Evolutionary conservation across 2,797 vertebrate species (phyloP), one percentile per base, ranked within the genome.

Genomic region (Coracias cyanogaster): DNA sequence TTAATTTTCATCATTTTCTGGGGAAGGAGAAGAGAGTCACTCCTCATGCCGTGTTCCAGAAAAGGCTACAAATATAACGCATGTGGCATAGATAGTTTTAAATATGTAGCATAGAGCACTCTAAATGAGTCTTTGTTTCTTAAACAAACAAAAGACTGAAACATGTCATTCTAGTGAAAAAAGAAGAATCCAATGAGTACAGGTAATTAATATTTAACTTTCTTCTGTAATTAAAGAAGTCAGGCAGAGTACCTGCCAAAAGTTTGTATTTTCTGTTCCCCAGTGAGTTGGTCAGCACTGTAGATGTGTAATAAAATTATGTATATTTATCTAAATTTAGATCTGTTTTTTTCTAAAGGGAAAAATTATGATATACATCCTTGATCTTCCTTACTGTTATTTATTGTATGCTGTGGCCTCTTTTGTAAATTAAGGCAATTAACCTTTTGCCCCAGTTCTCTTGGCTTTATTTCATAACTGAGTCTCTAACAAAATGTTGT

Each of bases 401-500:
- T 86, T 92, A 94, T 95, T 94, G 26, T 74, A 49, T 94, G 46
- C 77, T 86, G 45, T 96, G 90, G 58, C 92, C 39, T 83, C 84
- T 66, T 94, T 80, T 94, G 89, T 95, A 94, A 97, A 94, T 82
- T 89, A 84, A 95, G 83, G 90, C 91, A 97, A 95, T 97, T 97
- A 97, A 58, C 88, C 82, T 64, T 96, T 96, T 93, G 86, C 88
- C 96, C 60, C 55, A 33, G 89, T 95, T 95, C 93, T 89, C 57
- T 90, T 90, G 72, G 66, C 86, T 86, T 95, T 96, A 92, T 95
- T 96, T 87, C 91, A 95, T 84, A 86, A 91, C 49, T 70, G 78
- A 86, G 46, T 69, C 79, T 71, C 64, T 69, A 82, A 54, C 60
- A 61, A 79, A 92, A 89, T 91, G 83, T 91, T 87, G 58, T 77